Percentiles rank a stretch among this genome's conserved stretches.
These are phyloP conservation scores for Seira ritae DNA, from an alignment of 2,888 invertebrate species.

Conservation along the genomic window DNA sequence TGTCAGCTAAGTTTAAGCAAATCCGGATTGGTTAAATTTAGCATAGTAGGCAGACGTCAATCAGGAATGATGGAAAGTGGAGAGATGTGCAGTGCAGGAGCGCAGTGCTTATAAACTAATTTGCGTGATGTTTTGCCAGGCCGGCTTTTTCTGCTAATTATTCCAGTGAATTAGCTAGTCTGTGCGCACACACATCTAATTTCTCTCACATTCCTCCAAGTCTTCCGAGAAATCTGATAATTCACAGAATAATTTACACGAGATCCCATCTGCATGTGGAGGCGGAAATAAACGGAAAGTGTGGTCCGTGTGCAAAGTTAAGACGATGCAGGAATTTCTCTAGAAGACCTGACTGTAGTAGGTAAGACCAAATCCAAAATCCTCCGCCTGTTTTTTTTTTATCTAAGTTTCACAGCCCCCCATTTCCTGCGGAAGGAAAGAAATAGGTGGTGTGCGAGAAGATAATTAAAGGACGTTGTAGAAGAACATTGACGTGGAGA, in stretches of 20 bases:
- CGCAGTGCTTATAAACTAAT: too few species aligned
- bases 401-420: background rate
- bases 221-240: background rate
- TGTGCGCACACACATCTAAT: background rate
- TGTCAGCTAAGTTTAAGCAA: too few species aligned
- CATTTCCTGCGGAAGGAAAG: background rate
- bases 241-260: background rate
- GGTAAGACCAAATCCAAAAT: background rate
- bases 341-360: background rate
- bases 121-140: too few species aligned
- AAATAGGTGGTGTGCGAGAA: background rate
- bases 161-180: background rate
- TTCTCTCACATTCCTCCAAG: background rate
- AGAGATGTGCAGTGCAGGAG: too few species aligned
- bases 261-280: background rate
- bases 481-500: background rate
- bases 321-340: background rate
- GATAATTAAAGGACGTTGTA: background rate
- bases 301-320: background rate
- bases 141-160: background rate
- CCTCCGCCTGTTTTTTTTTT: background rate
- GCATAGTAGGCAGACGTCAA: too few species aligned
- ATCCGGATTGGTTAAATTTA: too few species aligned
- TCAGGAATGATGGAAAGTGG: too few species aligned
- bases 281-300: constrained; percentile 6